These are phyloP conservation scores for Hycleus phaleratus DNA, from an alignment of 1,140 invertebrate genomes.

Conservation along the genomic window DNA sequence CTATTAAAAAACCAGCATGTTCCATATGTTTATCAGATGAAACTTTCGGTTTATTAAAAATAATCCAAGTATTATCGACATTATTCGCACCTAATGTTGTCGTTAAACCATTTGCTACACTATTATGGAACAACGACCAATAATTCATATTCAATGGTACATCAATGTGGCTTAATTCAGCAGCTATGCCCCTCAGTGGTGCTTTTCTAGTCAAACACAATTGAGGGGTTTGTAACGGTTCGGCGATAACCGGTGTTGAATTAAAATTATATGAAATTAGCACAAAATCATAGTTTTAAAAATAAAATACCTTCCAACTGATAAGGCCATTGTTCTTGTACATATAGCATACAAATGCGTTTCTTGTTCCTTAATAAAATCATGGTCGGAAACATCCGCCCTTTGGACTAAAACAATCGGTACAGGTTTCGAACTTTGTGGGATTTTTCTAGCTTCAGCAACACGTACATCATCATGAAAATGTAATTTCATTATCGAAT, in stretches of 20 bases:
- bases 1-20: slow-evolving; percentile 93
- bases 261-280: slow-evolving; percentile 29
- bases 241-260: slow-evolving; percentile 71
- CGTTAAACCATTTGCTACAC: slow-evolving; percentile 83
- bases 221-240: slow-evolving; percentile 72
- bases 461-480: slow-evolving; percentile 74
- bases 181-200: slow-evolving; percentile 68
- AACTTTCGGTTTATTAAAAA: slow-evolving; percentile 75
- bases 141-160: slow-evolving; percentile 80
- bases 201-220: slow-evolving; percentile 80
- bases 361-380: slow-evolving; percentile 96
- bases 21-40: slow-evolving; percentile 63
- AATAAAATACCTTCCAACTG: slow-evolving; percentile 59
- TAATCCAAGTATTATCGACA: slow-evolving; percentile 87
- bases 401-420: slow-evolving; percentile 77
- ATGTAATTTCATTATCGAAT: slow-evolving; percentile 53
- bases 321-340: slow-evolving; percentile 88
- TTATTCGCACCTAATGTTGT: slow-evolving; percentile 62
- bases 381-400: slow-evolving; percentile 91
- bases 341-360: slow-evolving; percentile 81
- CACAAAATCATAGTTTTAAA: not conserved
- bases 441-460: slow-evolving; percentile 71
- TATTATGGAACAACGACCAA: slow-evolving; percentile 96
- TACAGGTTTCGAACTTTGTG: slow-evolving; percentile 85
- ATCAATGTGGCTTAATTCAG: slow-evolving; percentile 83